Evolutionary conservation across 2,797 vertebrate genomes (phyloP), one percentile per base, ranked within the genome.

Genomic region (Allobates femoralis): DNA sequence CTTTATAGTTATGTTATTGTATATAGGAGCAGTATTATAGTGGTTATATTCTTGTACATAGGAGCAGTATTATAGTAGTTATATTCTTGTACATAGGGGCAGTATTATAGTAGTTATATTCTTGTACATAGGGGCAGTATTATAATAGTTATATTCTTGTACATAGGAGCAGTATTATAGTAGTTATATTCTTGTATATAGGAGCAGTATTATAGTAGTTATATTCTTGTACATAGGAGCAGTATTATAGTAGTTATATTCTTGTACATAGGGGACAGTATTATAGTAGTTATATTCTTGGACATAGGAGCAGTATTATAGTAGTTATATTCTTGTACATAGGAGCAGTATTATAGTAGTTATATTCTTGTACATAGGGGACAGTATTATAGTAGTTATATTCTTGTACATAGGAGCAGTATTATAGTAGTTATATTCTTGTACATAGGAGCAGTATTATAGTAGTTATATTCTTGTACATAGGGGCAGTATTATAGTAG

Each of bases 151-250:
- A n/a, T n/a, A n/a, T n/a, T n/a, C n/a, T n/a, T n/a, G n/a, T n/a
- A n/a, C n/a, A n/a, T n/a, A 26, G n/a, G 21, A 12, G 60, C n/a
- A 62, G 60, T 62, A 62, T 62, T 62, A 62, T 62, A 62, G 60
- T 62, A 62, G 60, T 62, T 62, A 62, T 62, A 62, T 62, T 62
- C 60, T 15, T 62, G 11, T 62, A 62, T 26, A 62, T 62, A 62
- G 60, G n/a, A 62, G 12, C 60, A 62, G 60, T 62, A 62, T 62
- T 62, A 62, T 62, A 62, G 60, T 62, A 62, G 60, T 62, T 62
- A 15, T 62, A 62, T 62, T 15, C 60, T 62, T 62, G 60, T 26
- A 62, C 60, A 62, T 26, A 28, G 60, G 12, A 5, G 60, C n/a
- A 62, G 60, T 62, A 28, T 62, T 62, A 62, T 62, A 28, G 60